Evolutionary conservation across 2,797 vertebrate species (phyloP), one percentile per base, ranked within the genome.

Genomic region (Clarias fuscus): DNA sequence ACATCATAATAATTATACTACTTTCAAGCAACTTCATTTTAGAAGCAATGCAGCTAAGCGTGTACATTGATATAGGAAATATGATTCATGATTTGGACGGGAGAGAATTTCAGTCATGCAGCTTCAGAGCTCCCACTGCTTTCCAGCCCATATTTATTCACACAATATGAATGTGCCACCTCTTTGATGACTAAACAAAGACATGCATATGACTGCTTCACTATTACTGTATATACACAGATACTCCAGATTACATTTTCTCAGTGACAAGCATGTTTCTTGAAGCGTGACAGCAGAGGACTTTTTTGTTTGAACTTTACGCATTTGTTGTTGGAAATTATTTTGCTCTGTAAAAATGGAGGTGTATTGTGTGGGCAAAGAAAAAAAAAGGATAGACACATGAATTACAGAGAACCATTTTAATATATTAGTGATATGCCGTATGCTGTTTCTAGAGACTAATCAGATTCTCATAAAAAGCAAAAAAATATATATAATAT

Each of bases 231-330:
- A 76, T 53, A 17, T 58, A 53, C 30, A 76, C 73, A 30, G 17
- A 56, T 56, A 76, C 56, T 72, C 70, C 20, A 72, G 70, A 72
- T 72, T 43, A 72, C 37, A 43, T 72, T 72, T 72, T 43, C 20
- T 22, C 37, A 20, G 70, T 24, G 10, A 20, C 70, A 76, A 27
- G n/a, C n/a, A 58, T 10, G 27, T 76, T 58, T 58, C 43, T 58
- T 76, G 1, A 58, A 76, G 73, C 7, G 15, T 10, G 40, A 73
- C 37, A 73, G 22, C 22, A 24, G 5, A 48, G 65, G 64, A 33
- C 15, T 7, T 13, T 33, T 33, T 68, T 18, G 17, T 33, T 33
- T 33, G 24, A 24, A 56, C 14, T 75, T 61, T 77, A 22, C 10
- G 22, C 10, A 61, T 78, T 79, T 37, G 14, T 53, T 79, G 61